Evolutionary conservation across 2,797 vertebrate genomes (phyloP).

Genomic region (Antennarius maculatus): DNA sequence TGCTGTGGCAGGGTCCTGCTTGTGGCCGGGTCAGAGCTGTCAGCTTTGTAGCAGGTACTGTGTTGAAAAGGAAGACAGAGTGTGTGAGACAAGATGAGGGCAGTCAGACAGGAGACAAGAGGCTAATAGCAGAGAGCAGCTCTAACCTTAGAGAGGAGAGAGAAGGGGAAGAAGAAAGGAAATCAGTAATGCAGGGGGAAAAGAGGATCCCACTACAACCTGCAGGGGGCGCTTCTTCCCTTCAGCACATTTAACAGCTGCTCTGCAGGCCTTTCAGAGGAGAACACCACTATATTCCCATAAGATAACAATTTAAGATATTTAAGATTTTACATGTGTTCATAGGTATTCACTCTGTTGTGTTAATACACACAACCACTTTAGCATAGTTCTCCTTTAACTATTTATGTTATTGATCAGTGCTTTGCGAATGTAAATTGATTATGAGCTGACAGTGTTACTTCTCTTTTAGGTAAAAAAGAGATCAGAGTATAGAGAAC

Average conservation of each 20-base stretch:
- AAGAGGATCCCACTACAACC: constrained; percentile 28
- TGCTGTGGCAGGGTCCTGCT: constrained; percentile 92
- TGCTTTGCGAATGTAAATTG: neutral
- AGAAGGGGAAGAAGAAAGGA: constrained; percentile 58
- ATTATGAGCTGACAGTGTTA: neutral
- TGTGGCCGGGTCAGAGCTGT: constrained; percentile 88
- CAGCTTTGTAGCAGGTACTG: constrained; percentile 97
- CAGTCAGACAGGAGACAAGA: constrained; percentile 13
- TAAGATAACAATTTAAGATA: neutral
- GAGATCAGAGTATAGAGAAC: constrained; percentile 18
- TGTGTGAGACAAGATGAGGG: constrained; percentile 12
- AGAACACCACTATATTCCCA: neutral
- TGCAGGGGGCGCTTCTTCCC: constrained; percentile 14
- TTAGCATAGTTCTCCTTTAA: constrained; percentile 6
- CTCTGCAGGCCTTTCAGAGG: constrained; percentile 20
- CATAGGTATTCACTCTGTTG: neutral
- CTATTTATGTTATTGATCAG: neutral
- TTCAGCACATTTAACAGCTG: constrained; percentile 10
- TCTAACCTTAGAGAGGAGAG: constrained; percentile 49
- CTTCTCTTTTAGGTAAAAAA: constrained; percentile 7
- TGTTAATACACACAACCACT: neutral
- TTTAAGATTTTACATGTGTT: neutral
- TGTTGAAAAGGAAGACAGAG: constrained; percentile 26
- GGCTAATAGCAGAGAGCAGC: constrained; percentile 31
- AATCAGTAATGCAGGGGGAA: constrained; percentile 38